Evolutionary conservation across 2,888 invertebrate species (phyloP).

Genomic region (Thera britannica): DNA sequence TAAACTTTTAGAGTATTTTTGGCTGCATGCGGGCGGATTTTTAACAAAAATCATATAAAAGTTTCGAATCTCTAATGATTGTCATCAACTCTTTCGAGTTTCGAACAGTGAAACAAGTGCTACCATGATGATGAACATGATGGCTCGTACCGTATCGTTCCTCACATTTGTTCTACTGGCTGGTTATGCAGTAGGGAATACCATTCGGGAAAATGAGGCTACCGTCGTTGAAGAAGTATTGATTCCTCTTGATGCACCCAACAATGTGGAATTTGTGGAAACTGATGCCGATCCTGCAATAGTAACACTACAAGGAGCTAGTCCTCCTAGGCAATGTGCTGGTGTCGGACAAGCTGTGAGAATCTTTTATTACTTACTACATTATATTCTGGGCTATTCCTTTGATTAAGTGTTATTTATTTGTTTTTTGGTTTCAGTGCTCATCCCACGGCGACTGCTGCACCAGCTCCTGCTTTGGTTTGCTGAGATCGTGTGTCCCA

Average conservation of each 20-base stretch:
- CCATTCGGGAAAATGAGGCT: constrained; percentile 8
- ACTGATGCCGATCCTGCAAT: constrained; percentile 17
- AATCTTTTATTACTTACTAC: not conserved
- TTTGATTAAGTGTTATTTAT: too few species aligned
- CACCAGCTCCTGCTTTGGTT: constrained; percentile 24
- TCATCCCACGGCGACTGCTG: constrained; percentile 41
- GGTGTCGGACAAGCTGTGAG: constrained; percentile 31
- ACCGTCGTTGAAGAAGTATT: constrained; percentile 1
- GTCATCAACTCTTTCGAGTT: constrained; percentile 5
- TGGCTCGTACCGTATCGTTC: constrained; percentile 18
- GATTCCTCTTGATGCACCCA: constrained; percentile 10
- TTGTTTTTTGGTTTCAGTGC: constrained; percentile 35
- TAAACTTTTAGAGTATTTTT: constrained; percentile 5
- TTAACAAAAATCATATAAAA: constrained; percentile 17
- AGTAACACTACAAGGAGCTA: constrained; percentile 48
- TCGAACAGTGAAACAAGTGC: constrained; percentile 2
- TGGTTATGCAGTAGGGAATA: constrained; percentile 11
- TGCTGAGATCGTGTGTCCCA: constrained; percentile 26
- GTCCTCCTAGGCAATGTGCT: constrained; percentile 30
- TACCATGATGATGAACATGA: constrained; percentile 7
- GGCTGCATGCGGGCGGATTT: constrained; percentile 29
- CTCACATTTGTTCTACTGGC: constrained; percentile 11
- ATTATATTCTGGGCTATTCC: not conserved
- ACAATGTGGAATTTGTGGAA: constrained; percentile 10
- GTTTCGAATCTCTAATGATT: constrained; percentile 3